A percentile compares a stretch with the other conserved stretches of the same genome.
Conservation (phyloP, 53 echinoderm and acorn worm genomes). For the Hippasteria phrygiana region DNA sequence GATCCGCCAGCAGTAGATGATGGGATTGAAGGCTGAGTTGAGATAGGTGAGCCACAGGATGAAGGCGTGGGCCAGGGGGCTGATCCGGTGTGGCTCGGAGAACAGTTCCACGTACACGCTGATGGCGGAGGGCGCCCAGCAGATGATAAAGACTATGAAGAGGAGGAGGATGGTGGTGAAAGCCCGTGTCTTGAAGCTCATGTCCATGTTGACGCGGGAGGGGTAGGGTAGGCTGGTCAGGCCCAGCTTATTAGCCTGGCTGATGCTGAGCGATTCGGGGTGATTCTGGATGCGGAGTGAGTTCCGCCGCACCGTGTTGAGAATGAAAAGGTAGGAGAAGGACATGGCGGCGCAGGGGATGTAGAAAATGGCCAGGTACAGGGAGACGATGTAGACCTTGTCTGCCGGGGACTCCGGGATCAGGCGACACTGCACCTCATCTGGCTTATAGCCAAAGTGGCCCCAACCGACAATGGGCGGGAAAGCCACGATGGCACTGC, state of each 20-base stretch:
- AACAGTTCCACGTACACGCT: slow-evolving; percentile 60
- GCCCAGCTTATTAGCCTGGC: slow-evolving; percentile 96
- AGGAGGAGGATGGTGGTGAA: slow-evolving; percentile 97
- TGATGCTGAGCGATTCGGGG: slow-evolving; percentile 93
- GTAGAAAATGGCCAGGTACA: slow-evolving; percentile 84
- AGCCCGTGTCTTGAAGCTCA: slow-evolving; percentile 99
- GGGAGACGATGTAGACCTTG: slow-evolving; percentile 74
- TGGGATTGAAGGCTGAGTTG: slow-evolving; percentile 97
- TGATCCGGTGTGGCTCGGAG: neutral
- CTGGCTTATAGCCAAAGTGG: slow-evolving; percentile 63
- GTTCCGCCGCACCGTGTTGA: slow-evolving; percentile 97
- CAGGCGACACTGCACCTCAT: slow-evolving; percentile 85
- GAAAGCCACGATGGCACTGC: slow-evolving; percentile 85
- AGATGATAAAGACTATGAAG: slow-evolving; percentile 92
- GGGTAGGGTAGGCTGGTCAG: slow-evolving; percentile 86
- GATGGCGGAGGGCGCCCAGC: slow-evolving; percentile 95
- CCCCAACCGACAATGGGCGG: slow-evolving; percentile 85
- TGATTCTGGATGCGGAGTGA: slow-evolving; percentile 94
- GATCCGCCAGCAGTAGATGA: slow-evolving; percentile 99
- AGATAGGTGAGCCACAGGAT: slow-evolving; percentile 93
- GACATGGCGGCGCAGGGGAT: slow-evolving; percentile 90
- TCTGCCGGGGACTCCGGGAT: slow-evolving; percentile 42
- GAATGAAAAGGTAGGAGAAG: slow-evolving; percentile 92
- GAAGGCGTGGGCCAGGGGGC: slow-evolving; percentile 65
- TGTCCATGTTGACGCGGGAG: slow-evolving; percentile 92